These are phyloP conservation scores for Halcyon chelicuti DNA, from an alignment of 2,797 vertebrate genomes.

Conservation along the genomic window DNA sequence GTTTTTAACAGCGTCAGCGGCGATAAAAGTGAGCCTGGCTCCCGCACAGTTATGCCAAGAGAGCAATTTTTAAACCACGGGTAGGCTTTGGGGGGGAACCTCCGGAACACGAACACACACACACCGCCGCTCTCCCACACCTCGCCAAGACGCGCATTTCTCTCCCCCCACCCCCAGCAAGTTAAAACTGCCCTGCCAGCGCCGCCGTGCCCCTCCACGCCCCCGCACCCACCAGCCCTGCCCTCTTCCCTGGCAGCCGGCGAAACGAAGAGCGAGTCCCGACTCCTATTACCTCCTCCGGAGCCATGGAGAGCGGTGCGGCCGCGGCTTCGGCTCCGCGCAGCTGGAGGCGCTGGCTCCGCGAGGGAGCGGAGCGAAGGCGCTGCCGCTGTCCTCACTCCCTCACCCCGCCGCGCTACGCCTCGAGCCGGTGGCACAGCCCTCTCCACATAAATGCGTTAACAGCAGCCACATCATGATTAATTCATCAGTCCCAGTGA, in stretches of 20 bases:
- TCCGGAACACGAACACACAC: background rate
- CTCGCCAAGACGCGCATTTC: background rate
- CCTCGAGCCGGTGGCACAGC: conserved; percentile 34
- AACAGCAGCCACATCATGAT: conserved; percentile 81
- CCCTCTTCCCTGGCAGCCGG: background rate
- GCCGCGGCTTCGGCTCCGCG: background rate
- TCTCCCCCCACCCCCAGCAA: background rate
- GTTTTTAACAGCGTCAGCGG: background rate
- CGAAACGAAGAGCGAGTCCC: background rate
- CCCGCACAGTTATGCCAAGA: background rate
- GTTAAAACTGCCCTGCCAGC: background rate
- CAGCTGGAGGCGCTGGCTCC: background rate
- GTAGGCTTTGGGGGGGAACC: background rate
- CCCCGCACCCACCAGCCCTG: background rate
- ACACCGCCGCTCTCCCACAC: background rate
- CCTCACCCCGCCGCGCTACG: conserved; percentile 1
- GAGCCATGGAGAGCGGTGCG: conserved; percentile 52
- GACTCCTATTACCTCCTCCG: conserved; percentile 49
- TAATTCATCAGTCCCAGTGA: conserved; percentile 78
- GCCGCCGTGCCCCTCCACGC: background rate
- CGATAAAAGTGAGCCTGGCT: background rate
- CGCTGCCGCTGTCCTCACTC: conserved; percentile 46
- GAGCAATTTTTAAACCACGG: background rate
- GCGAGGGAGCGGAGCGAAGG: background rate
- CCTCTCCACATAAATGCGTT: conserved; percentile 63